Evolutionary conservation across 1,140 invertebrate species (phyloP).

Genomic region (Nebria ingens): DNA sequence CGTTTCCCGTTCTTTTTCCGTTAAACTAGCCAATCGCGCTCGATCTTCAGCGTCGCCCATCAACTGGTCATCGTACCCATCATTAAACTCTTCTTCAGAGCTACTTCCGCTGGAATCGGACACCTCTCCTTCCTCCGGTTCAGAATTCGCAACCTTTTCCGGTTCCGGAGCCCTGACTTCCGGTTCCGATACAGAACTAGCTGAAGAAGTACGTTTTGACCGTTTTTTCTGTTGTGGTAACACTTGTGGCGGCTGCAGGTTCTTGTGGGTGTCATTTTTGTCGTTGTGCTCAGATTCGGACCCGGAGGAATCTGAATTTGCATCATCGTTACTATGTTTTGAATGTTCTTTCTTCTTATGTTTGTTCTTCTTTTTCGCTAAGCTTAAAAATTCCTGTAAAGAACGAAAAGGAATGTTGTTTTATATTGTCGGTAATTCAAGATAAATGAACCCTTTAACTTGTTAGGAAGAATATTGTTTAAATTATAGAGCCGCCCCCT

Average conservation of each 20-base stretch:
- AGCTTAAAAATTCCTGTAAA: slow-evolving; percentile 79
- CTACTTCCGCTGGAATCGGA: slow-evolving; percentile 35
- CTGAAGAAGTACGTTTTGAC: slow-evolving; percentile 25
- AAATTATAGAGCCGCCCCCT: no score
- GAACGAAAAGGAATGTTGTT: no score
- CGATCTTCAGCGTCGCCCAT: slow-evolving; percentile 96
- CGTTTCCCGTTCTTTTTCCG: slow-evolving; percentile 93
- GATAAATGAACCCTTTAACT: no score
- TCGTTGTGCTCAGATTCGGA: slow-evolving; percentile 55
- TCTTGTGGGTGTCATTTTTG: slow-evolving; percentile 32
- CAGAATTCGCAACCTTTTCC: slow-evolving; percentile 31
- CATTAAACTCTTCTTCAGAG: slow-evolving; percentile 49
- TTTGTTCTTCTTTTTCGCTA: slow-evolving; percentile 78
- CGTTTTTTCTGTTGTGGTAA: slow-evolving; percentile 44
- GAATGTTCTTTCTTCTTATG: slow-evolving; percentile 29
- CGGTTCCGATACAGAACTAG: slow-evolving; percentile 34
- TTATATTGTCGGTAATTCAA: no score
- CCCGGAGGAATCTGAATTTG: slow-evolving; percentile 44
- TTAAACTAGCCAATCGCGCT: slow-evolving; percentile 78
- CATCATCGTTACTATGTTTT: slow-evolving; percentile 11
- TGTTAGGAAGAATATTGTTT: no score
- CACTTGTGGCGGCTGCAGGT: slow-evolving; percentile 38
- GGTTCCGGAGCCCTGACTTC: slow-evolving; percentile 23
- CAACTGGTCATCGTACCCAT: slow-evolving; percentile 86
- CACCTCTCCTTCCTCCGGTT: slow-evolving; percentile 43